A percentile compares a stretch with the other conserved stretches of the same genome.
phyloP scores from a whole-genome alignment of 2,797 vertebrate species.

The Carcharodon carcharias region DNA sequence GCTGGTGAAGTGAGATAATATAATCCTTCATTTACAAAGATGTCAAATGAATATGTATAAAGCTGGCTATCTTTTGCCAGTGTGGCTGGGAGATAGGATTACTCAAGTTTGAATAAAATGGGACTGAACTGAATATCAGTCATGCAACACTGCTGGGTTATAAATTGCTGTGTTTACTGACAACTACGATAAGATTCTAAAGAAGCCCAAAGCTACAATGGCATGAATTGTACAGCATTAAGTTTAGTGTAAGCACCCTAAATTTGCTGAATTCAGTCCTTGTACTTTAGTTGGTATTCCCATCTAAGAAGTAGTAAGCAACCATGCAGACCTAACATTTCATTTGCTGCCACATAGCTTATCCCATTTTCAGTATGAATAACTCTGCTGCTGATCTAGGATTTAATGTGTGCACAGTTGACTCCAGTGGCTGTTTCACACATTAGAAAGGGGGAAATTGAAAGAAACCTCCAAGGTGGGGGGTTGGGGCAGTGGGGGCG shows the following conservation, averaged over 20 bases:
- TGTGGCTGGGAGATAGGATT: not conserved
- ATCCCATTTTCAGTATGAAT: not conserved
- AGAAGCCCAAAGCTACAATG: not conserved
- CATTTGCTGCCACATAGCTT: not conserved
- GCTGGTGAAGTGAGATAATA: not conserved
- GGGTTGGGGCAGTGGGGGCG: too few species aligned
- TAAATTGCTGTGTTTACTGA: not conserved
- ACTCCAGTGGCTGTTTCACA: not conserved
- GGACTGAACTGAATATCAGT: not conserved
- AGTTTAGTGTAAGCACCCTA: not conserved
- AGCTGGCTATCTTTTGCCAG: not conserved
- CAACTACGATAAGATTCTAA: not conserved
- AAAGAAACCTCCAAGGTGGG: not conserved
- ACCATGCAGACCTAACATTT: not conserved
- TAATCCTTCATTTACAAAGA: constrained; percentile 21
- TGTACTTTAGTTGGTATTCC: not conserved
- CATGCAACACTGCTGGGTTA: not conserved
- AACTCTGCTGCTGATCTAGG: not conserved
- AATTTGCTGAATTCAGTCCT: not conserved
- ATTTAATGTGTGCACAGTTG: not conserved
- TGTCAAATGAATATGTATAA: not conserved
- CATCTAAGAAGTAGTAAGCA: not conserved
- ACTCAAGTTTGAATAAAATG: not conserved
- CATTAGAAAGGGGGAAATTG: not conserved
- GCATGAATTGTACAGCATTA: not conserved